Conservation (phyloP, 1,140 invertebrate species). For the Condylostylus longicornis region DNA sequence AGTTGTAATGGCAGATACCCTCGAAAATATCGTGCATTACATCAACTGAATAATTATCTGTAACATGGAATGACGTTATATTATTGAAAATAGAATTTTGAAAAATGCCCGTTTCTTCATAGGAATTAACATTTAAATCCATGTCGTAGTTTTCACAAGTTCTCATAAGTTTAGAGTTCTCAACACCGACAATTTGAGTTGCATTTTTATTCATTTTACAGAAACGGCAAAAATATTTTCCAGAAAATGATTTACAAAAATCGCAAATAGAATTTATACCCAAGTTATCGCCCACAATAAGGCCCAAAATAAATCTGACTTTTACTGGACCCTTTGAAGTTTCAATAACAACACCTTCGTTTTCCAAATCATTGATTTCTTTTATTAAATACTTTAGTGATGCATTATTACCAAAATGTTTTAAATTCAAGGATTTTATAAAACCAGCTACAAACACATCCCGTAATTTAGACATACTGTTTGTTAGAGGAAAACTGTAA, state of each 20-base stretch:
- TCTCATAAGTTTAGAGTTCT: neutral
- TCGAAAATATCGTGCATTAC: conserved; percentile 23
- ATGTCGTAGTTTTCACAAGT: neutral
- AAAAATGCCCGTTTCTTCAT: conserved; percentile 9
- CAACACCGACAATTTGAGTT: neutral
- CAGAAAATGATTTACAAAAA: conserved; percentile 18
- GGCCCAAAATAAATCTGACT: conserved; percentile 15
- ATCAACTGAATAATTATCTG: conserved; percentile 15
- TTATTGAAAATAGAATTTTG: conserved; percentile 12
- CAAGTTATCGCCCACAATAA: conserved; percentile 26
- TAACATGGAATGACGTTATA: conserved; percentile 15
- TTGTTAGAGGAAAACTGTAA: conserved; percentile 16
- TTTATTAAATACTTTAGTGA: conserved; percentile 17
- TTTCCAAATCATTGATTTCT: conserved; percentile 18
- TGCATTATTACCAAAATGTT: conserved; percentile 12
- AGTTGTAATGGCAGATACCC: conserved; percentile 17
- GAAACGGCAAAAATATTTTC: conserved; percentile 17
- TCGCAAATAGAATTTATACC: conserved; percentile 21
- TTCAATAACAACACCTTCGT: conserved; percentile 14
- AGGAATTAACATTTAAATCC: conserved; percentile 2
- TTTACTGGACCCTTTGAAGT: conserved; percentile 5
- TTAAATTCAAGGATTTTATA: conserved; percentile 19
- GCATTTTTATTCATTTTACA: conserved; percentile 13
- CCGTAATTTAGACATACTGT: conserved; percentile 11
- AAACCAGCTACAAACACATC: conserved; percentile 21